phyloP scores from a whole-genome alignment of 92 coral and sea anemone species.

The Parazoanthus darwini region DNA sequence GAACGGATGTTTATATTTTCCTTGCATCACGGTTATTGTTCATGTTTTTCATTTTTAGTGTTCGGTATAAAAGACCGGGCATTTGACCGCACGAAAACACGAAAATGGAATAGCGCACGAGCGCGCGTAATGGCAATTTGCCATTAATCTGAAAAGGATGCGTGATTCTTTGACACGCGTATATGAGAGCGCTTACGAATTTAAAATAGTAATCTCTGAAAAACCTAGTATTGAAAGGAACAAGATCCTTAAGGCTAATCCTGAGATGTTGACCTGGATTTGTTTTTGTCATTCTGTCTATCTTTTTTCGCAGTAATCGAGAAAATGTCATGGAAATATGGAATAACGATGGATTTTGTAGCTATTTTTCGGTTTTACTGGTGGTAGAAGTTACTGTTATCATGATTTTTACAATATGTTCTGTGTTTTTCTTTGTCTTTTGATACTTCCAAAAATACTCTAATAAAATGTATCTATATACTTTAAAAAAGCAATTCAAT shows the following conservation, averaged over 20 bases:
- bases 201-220: not conserved
- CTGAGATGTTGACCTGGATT: not conserved
- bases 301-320: not conserved
- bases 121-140: not conserved
- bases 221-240: not conserved
- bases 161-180: too few species aligned
- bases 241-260: not conserved
- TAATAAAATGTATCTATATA: too few species aligned
- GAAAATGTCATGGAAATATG: too few species aligned
- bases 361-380: not conserved
- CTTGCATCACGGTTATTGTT: not conserved
- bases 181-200: not conserved
- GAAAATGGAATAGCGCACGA: not conserved
- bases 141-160: not conserved
- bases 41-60: not conserved
- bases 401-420: not conserved
- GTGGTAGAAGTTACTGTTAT: not conserved
- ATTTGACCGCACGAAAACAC: not conserved
- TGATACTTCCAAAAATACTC: too few species aligned
- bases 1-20: constrained; percentile 1
- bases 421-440: not conserved
- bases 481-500: not conserved
- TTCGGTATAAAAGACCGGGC: not conserved
- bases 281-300: not conserved
- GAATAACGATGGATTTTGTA: not conserved